phyloP scores from a whole-genome alignment of 1,140 invertebrate species.

The Drosophila takahashii region DNA sequence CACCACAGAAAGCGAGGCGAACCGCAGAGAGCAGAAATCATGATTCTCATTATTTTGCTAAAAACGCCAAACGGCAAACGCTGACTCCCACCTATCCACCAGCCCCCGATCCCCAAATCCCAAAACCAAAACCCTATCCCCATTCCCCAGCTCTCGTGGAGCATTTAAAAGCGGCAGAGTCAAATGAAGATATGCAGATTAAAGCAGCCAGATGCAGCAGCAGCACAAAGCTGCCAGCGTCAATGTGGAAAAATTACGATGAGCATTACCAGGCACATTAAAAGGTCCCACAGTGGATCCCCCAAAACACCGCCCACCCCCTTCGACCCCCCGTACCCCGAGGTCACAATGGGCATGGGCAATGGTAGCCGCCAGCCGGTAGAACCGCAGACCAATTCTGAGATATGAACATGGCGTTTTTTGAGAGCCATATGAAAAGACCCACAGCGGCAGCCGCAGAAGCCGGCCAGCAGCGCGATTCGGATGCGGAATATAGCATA shows the following conservation, averaged over 20 bases:
- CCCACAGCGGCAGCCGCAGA: conserved; percentile 22
- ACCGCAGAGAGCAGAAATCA: conserved; percentile 70
- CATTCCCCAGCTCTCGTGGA: conserved; percentile 19
- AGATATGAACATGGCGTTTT: conserved; percentile 76
- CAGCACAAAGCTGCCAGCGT: conserved; percentile 60
- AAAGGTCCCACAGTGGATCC: conserved; percentile 57
- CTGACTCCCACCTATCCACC: conserved; percentile 27
- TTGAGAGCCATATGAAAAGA: conserved; percentile 58
- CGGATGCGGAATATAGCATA: conserved; percentile 62
- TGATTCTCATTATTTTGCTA: conserved; percentile 84
- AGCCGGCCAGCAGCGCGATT: conserved; percentile 9
- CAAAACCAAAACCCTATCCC: not conserved
- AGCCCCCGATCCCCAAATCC: too few species aligned
- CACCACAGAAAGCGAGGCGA: conserved; percentile 31
- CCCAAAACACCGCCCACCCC: not conserved
- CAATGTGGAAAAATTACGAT: conserved; percentile 84
- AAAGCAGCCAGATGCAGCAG: conserved; percentile 73
- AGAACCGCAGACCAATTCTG: conserved; percentile 75
- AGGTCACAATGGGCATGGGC: conserved; percentile 62
- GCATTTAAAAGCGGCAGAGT: conserved; percentile 75
- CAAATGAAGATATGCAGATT: conserved; percentile 85
- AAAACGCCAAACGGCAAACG: conserved; percentile 67
- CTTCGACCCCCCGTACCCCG: not conserved
- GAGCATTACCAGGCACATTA: conserved; percentile 83
- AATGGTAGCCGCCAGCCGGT: conserved; percentile 50